These are phyloP conservation scores for Metridium senile DNA, from an alignment of 92 coral and sea anemone genomes.

Conservation along the genomic window DNA sequence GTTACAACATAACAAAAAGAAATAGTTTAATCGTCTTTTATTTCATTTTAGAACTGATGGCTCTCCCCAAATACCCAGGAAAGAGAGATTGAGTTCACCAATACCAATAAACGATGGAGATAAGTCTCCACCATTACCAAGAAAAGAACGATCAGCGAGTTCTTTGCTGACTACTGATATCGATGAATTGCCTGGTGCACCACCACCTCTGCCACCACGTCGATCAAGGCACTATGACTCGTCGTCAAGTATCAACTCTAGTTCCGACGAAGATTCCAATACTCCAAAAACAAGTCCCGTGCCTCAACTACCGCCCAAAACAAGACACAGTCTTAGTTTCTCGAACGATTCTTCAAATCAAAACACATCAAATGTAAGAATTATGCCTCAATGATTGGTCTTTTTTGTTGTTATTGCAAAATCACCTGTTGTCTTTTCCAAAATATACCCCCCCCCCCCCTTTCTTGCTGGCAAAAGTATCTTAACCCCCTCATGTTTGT, in stretches of 20 bases:
- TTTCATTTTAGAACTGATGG: constrained; percentile 10
- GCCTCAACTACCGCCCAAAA: constrained; percentile 37
- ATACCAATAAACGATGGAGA: constrained; percentile 21
- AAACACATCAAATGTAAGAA: constrained; percentile 18
- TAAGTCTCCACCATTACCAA: constrained; percentile 12
- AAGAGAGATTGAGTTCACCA: background rate
- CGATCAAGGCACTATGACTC: constrained; percentile 18
- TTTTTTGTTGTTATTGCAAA: background rate
- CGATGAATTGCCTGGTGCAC: constrained; percentile 22
- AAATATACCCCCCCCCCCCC: no score
- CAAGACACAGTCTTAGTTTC: constrained; percentile 9
- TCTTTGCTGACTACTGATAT: constrained; percentile 37
- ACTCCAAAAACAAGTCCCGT: constrained; percentile 24
- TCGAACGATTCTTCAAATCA: background rate
- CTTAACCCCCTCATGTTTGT: no score
- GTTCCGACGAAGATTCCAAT: constrained; percentile 6
- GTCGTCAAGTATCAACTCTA: constrained; percentile 9
- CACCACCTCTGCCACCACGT: constrained; percentile 46
- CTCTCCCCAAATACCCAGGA: constrained; percentile 27
- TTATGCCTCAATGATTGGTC: background rate
- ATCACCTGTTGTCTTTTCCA: background rate
- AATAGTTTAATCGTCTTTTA: background rate
- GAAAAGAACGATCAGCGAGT: constrained; percentile 38
- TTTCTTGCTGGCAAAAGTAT: no score
- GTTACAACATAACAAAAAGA: background rate